These are phyloP conservation scores for Alligator mississippiensis DNA, from an alignment of 2,113 vertebrate genomes.

Conservation along the genomic window DNA sequence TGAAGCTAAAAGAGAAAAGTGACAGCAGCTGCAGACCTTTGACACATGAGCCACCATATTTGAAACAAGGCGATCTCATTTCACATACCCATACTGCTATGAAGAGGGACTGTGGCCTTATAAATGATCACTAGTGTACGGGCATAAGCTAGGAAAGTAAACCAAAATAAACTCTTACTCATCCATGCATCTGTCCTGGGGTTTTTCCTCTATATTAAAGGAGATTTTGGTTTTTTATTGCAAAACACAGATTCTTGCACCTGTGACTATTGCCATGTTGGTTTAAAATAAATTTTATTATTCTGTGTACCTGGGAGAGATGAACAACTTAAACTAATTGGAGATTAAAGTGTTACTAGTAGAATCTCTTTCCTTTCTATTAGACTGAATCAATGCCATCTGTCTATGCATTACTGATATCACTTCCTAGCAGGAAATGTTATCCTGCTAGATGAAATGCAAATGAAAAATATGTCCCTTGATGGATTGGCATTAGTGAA, in stretches of 20 bases:
- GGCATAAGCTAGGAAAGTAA: conserved; percentile 1
- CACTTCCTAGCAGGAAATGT: neutral
- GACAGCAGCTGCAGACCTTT: conserved; percentile 75
- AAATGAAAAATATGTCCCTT: conserved; percentile 53
- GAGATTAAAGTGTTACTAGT: neutral
- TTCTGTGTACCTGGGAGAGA: neutral
- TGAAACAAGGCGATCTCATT: conserved; percentile 73
- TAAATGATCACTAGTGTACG: conserved; percentile 36
- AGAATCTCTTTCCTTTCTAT: conserved; percentile 40
- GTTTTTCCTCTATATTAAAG: conserved; percentile 12
- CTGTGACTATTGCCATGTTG: neutral
- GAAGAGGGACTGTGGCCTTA: conserved; percentile 61
- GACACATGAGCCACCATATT: conserved; percentile 68
- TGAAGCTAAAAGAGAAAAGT: conserved; percentile 55
- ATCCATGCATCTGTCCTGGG: neutral
- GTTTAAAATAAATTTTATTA: conserved; percentile 25
- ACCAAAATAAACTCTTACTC: conserved; percentile 43
- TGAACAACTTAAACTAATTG: conserved; percentile 18
- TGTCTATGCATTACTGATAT: conserved; percentile 29
- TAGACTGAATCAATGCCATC: conserved; percentile 5
- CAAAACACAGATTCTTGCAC: neutral
- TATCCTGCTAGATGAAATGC: conserved; percentile 22
- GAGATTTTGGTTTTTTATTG: conserved; percentile 21
- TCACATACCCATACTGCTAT: conserved; percentile 37
- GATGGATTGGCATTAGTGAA: conserved; percentile 17